Percentiles rank a stretch among this genome's conserved stretches.
These are phyloP conservation scores for Gobio gobio DNA, from an alignment of 2,113 vertebrate species.

Conservation along the genomic window DNA sequence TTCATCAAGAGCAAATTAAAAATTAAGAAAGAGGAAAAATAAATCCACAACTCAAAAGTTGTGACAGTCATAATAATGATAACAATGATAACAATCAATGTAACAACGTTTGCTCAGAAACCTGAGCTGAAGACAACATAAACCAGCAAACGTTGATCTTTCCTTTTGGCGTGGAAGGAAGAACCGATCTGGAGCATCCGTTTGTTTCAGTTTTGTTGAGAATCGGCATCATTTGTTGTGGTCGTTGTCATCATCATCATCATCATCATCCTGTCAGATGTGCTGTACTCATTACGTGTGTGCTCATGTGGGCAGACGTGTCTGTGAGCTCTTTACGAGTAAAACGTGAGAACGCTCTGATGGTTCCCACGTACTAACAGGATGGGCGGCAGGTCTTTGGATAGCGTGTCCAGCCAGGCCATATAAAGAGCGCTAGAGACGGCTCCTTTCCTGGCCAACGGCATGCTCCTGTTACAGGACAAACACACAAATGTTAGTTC, in stretches of 20 bases:
- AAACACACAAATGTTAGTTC: not conserved
- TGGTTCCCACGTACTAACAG: conserved; percentile 97
- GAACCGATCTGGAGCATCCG: not conserved
- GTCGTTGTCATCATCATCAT: conserved; percentile 33
- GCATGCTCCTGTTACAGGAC: conserved; percentile 85
- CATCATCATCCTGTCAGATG: conserved; percentile 47
- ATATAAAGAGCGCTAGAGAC: conserved; percentile 96
- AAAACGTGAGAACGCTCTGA: conserved; percentile 99
- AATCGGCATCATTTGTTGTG: not conserved
- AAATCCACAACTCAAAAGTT: conserved; percentile 46
- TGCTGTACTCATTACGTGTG: conserved; percentile 56
- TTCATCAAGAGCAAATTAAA: conserved; percentile 84
- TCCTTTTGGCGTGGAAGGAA: conserved; percentile 27
- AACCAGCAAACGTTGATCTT: conserved; percentile 41
- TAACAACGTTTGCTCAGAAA: conserved; percentile 58
- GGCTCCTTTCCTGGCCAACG: conserved; percentile 91
- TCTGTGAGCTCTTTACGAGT: conserved; percentile 81
- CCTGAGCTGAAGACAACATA: conserved; percentile 60
- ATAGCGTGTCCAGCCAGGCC: conserved; percentile 94
- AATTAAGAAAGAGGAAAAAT: conserved; percentile 54
- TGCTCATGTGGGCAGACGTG: conserved; percentile 59
- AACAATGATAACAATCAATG: conserved; percentile 43
- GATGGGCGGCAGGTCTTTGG: conserved; percentile 91
- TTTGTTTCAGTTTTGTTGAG: conserved; percentile 22
- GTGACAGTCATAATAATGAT: conserved; percentile 48